Evolutionary conservation across 2,888 invertebrate species (phyloP).

Genomic region (Diadegma fenestrale): DNA sequence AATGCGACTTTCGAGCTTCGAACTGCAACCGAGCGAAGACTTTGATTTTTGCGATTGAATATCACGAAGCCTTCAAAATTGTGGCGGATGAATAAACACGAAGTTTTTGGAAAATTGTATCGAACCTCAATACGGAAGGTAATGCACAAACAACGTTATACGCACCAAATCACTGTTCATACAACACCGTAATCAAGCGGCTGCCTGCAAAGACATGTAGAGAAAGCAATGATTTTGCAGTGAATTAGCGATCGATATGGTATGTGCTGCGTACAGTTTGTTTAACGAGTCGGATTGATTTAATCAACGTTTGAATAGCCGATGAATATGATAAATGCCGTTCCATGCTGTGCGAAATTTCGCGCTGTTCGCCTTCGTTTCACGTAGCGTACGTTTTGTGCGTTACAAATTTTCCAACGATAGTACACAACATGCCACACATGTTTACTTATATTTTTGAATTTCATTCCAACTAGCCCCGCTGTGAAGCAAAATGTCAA

Average conservation of each 20-base stretch:
- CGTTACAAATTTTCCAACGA: not conserved
- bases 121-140: not conserved
- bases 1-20: not conserved
- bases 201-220: not conserved
- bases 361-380: constrained; percentile 6
- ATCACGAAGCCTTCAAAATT: not conserved
- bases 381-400: not conserved
- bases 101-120: not conserved
- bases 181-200: constrained; percentile 6
- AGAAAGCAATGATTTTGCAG: constrained; percentile 24
- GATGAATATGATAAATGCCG: constrained; percentile 4
- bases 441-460: not conserved
- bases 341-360: constrained; percentile 17
- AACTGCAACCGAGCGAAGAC: not conserved
- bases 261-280: constrained; percentile 14
- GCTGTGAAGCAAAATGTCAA: not conserved
- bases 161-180: constrained; percentile 5
- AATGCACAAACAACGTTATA: constrained; percentile 11
- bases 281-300: constrained; percentile 33
- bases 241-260: constrained; percentile 43
- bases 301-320: constrained; percentile 34
- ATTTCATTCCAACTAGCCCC: not conserved
- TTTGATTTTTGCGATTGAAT: not conserved
- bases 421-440: not conserved
- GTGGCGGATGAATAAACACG: not conserved